These are phyloP conservation scores for Ciconia maguari DNA, from an alignment of 2,113 vertebrate species.

Conservation along the genomic window DNA sequence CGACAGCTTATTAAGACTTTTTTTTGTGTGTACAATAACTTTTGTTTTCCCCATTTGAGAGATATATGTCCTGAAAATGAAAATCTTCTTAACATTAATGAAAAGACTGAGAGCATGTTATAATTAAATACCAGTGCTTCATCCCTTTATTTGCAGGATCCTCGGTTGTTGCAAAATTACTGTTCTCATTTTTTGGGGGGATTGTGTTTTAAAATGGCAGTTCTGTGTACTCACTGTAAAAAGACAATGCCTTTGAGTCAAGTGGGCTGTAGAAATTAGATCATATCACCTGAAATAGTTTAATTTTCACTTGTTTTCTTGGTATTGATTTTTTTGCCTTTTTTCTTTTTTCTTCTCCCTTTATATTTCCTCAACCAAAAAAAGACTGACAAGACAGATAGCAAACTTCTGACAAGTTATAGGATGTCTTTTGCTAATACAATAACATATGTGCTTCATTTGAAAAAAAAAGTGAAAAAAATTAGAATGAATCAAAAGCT, in stretches of 20 bases:
- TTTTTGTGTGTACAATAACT: background rate
- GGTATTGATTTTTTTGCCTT: background rate
- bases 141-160: background rate
- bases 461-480: background rate
- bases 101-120: background rate
- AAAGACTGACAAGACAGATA: background rate
- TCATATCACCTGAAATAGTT: slow-evolving; percentile 9
- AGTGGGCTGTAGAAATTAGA: background rate
- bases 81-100: background rate
- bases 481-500: background rate
- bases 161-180: background rate
- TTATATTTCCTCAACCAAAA: background rate
- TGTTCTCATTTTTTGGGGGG: background rate
- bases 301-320: slow-evolving; percentile 23
- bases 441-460: background rate
- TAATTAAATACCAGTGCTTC: background rate
- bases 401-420: background rate
- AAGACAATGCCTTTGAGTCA: slow-evolving; percentile 30
- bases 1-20: background rate
- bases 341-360: background rate
- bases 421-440: background rate
- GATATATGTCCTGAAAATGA: background rate
- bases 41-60: background rate
- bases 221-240: background rate
- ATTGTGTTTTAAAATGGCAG: background rate